Percentiles rank a stretch among this genome's conserved stretches.
Conservation (phyloP, 2,888 invertebrate genomes). For the Argyresthia albistria region DNA sequence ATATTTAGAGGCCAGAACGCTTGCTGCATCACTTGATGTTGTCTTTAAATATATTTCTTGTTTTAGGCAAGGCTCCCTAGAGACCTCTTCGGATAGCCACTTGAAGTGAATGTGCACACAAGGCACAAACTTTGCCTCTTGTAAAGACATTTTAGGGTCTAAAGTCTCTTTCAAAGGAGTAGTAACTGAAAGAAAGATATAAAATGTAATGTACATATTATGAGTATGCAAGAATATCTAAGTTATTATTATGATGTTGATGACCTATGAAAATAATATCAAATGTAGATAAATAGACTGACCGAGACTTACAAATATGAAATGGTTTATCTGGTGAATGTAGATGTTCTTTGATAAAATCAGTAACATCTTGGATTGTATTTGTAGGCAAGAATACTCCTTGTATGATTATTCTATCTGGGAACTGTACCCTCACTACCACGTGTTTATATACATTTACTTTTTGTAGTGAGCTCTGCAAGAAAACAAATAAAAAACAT, state of each 20-base stretch:
- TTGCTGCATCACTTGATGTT: slow-evolving; percentile 78
- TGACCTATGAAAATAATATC: too few relatives aligned
- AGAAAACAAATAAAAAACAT: slow-evolving; percentile 9
- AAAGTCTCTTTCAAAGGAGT: slow-evolving; percentile 86
- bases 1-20: slow-evolving; percentile 77
- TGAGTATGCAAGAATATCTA: too few relatives aligned
- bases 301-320: slow-evolving; percentile 80
- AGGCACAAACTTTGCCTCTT: slow-evolving; percentile 84
- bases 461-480: slow-evolving; percentile 43
- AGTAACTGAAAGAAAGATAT: slow-evolving; percentile 73
- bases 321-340: slow-evolving; percentile 77
- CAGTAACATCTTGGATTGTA: slow-evolving; percentile 77
- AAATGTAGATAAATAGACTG: too few relatives aligned
- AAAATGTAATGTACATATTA: too few relatives aligned
- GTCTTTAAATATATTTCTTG: slow-evolving; percentile 73
- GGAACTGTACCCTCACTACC: slow-evolving; percentile 89
- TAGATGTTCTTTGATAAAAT: slow-evolving; percentile 83
- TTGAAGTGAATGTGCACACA: slow-evolving; percentile 84
- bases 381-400: slow-evolving; percentile 87
- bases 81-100: slow-evolving; percentile 42
- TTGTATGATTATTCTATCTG: slow-evolving; percentile 88
- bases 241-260: too few relatives aligned
- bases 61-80: slow-evolving; percentile 64
- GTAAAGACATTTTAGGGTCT: slow-evolving; percentile 71
- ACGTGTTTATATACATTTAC: slow-evolving; percentile 81